Conservation (phyloP, 2,797 vertebrate genomes). For the Semaprochilodus insignis region DNA sequence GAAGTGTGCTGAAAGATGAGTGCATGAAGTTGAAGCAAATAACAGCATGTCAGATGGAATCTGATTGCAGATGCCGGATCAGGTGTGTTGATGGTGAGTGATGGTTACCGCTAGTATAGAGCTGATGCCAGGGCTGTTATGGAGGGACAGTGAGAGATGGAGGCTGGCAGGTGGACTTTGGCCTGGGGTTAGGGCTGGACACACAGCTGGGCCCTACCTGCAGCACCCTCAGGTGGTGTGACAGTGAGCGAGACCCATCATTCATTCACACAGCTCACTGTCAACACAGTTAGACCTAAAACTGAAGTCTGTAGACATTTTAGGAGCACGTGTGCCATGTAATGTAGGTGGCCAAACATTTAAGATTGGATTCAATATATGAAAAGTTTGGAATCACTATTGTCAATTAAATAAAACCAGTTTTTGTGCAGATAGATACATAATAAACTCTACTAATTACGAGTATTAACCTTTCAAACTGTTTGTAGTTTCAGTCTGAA, state of each 20-base stretch:
- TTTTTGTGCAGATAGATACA: no score
- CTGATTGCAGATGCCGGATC: slow-evolving; percentile 42
- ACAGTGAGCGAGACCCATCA: slow-evolving; percentile 36
- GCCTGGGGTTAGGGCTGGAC: slow-evolving; percentile 78
- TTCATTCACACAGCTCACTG: slow-evolving; percentile 38
- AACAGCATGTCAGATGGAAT: slow-evolving; percentile 46
- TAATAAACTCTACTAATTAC: no score
- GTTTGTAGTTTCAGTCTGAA: no score
- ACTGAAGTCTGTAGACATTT: background rate
- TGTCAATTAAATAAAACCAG: no score
- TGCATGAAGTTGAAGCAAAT: slow-evolving; percentile 41
- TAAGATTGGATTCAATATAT: no score
- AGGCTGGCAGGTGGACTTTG: slow-evolving; percentile 82
- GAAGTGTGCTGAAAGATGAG: slow-evolving; percentile 21
- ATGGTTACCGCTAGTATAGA: slow-evolving; percentile 40
- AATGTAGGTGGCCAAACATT: background rate
- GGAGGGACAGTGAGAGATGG: slow-evolving; percentile 63
- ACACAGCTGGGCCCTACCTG: slow-evolving; percentile 76
- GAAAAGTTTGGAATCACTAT: background rate
- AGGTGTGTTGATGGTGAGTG: slow-evolving; percentile 44
- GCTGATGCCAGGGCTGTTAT: slow-evolving; percentile 33
- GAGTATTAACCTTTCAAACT: no score
- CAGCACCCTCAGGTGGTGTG: slow-evolving; percentile 63
- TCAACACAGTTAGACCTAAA: slow-evolving; percentile 21
- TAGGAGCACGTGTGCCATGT: background rate